Conservation (phyloP, 2,888 invertebrate genomes). For the Leptinotarsa rubiginosa region DNA sequence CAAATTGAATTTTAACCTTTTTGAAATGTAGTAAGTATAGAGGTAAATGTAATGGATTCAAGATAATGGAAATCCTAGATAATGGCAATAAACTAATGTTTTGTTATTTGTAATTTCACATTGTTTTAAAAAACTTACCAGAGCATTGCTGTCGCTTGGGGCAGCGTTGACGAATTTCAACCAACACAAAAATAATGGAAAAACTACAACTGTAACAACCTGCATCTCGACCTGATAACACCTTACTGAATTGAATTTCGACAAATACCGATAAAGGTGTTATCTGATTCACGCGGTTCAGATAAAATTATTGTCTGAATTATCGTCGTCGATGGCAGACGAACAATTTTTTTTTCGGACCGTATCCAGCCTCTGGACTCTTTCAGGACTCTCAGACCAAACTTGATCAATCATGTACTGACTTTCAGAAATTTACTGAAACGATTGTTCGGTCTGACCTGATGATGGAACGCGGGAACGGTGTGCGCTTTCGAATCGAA, state of each 20-base stretch:
- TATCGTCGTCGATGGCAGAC: neutral
- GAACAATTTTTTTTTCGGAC: neutral
- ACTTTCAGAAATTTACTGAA: conserved; percentile 45
- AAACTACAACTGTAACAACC: conserved; percentile 38
- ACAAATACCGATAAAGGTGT: conserved; percentile 18
- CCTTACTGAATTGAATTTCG: conserved; percentile 2
- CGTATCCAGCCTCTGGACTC: conserved; percentile 12
- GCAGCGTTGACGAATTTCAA: conserved; percentile 35
- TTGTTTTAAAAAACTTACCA: conserved; percentile 39
- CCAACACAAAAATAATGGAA: conserved; percentile 40
- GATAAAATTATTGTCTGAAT: conserved; percentile 15
- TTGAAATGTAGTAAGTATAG: too few species aligned
- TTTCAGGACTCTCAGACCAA: conserved; percentile 39
- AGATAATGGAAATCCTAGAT: neutral
- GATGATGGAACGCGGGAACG: conserved; percentile 28
- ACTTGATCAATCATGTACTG: conserved; percentile 48
- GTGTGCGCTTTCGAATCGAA: conserved; percentile 23
- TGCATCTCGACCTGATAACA: conserved; percentile 36
- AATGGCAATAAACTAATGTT: neutral
- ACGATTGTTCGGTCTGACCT: conserved; percentile 42
- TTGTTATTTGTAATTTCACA: neutral
- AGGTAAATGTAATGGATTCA: too few species aligned
- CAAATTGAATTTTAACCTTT: too few species aligned
- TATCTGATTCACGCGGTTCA: conserved; percentile 24
- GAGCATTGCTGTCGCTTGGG: conserved; percentile 40